A percentile compares a stretch with the other conserved stretches of the same genome.
These are phyloP conservation scores for Callionymus lyra DNA, from an alignment of 2,113 vertebrate species.

Conservation along the genomic window DNA sequence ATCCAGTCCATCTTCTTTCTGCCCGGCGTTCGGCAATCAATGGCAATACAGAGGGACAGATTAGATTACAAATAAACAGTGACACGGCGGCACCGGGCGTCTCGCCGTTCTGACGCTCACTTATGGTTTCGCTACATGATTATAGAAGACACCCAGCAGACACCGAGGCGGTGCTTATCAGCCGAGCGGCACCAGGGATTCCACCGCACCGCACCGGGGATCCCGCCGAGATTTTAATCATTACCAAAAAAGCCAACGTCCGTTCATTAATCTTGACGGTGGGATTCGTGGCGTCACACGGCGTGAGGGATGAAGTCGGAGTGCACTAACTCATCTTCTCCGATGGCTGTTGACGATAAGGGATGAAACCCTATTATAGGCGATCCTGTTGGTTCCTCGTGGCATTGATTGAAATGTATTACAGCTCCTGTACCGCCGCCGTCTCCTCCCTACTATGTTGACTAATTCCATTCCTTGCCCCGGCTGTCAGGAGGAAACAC, in stretches of 20 bases:
- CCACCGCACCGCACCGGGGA: slow-evolving; percentile 12
- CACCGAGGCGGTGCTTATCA: slow-evolving; percentile 29
- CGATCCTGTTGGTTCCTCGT: slow-evolving; percentile 18
- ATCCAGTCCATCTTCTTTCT: slow-evolving; percentile 33
- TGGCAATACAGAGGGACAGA: slow-evolving; percentile 40
- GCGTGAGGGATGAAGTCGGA: slow-evolving; percentile 32
- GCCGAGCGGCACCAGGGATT: slow-evolving; percentile 14
- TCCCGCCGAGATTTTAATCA: slow-evolving; percentile 39
- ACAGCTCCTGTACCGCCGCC: slow-evolving; percentile 11
- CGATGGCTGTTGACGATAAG: slow-evolving; percentile 31
- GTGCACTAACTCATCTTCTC: slow-evolving; percentile 28
- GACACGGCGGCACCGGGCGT: slow-evolving; percentile 35
- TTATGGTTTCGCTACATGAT: slow-evolving; percentile 41
- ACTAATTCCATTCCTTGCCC: slow-evolving; percentile 8
- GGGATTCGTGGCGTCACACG: slow-evolving; percentile 29
- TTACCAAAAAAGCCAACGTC: slow-evolving; percentile 43
- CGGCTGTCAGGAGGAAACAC: slow-evolving; percentile 13
- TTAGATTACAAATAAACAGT: slow-evolving; percentile 52
- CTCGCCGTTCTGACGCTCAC: slow-evolving; percentile 15
- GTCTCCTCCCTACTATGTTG: slow-evolving; percentile 9
- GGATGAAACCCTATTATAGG: slow-evolving; percentile 30
- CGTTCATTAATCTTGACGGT: slow-evolving; percentile 41
- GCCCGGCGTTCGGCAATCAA: slow-evolving; percentile 40
- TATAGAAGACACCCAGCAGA: slow-evolving; percentile 46
- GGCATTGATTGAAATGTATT: slow-evolving; percentile 35